Evolutionary conservation across 2,888 invertebrate genomes (phyloP).

Genomic region (Trimorus sp.): DNA sequence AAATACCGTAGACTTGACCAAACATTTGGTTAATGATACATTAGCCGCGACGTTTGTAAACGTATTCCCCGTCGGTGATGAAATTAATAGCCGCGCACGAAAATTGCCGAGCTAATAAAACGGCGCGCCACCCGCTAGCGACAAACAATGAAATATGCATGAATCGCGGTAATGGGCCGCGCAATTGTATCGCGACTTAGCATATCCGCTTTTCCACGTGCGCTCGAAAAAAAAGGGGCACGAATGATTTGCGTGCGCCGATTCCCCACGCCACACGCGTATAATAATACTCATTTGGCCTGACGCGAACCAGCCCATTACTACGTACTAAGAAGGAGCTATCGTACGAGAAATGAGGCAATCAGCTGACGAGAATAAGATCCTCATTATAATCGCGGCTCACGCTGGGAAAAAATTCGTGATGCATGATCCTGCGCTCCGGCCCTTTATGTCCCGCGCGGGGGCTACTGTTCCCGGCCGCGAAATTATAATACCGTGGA

Average conservation of each 20-base stretch:
- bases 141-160: constrained; percentile 56
- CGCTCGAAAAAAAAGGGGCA: constrained; percentile 41
- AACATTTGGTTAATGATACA: too few species aligned
- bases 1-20: too few species aligned
- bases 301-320: constrained; percentile 49
- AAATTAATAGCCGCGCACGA: constrained; percentile 14
- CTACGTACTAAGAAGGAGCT: constrained; percentile 35
- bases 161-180: constrained; percentile 30
- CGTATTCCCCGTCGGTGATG: not conserved
- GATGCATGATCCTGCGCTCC: constrained; percentile 55
- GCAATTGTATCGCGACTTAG: constrained; percentile 43
- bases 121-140: not conserved
- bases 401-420: constrained; percentile 57
- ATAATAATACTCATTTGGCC: constrained; percentile 61
- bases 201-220: constrained; percentile 35
- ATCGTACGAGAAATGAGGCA: constrained; percentile 60
- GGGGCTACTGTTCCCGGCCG: constrained; percentile 57
- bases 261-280: constrained; percentile 40
- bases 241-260: constrained; percentile 50
- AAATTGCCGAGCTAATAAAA: constrained; percentile 18
- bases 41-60: too few species aligned
- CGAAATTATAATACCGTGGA: constrained; percentile 55
- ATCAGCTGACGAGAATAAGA: constrained; percentile 63
- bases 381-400: constrained; percentile 56
- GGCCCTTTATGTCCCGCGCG: constrained; percentile 36